A percentile compares a stretch with the other conserved stretches of the same genome.
Conservation (phyloP, 2,888 invertebrate genomes). For the Latrodectus hesperus region DNA sequence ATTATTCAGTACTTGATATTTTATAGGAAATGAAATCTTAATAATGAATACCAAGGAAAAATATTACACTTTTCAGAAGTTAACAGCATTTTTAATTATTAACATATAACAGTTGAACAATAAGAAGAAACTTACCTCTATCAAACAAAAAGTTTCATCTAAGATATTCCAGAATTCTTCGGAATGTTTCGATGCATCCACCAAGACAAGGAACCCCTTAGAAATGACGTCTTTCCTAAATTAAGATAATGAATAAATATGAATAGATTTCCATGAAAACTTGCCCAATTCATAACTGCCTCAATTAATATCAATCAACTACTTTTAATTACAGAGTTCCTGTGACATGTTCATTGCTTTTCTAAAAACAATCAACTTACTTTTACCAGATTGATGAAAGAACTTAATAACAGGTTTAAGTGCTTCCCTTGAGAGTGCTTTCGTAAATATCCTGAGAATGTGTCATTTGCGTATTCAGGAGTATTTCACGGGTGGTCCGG, state of each 20-base stretch:
- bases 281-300: neutral
- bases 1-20: too few relatives aligned
- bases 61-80: too few relatives aligned
- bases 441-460: too few relatives aligned
- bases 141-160: conserved; percentile 74
- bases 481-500: too few relatives aligned
- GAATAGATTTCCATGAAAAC: conserved; percentile 73
- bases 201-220: conserved; percentile 68
- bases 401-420: too few relatives aligned
- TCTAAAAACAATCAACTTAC: neutral
- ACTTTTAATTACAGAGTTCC: conserved; percentile 39
- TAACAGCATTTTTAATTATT: too few relatives aligned
- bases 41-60: too few relatives aligned
- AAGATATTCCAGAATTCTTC: conserved; percentile 74
- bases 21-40: too few relatives aligned
- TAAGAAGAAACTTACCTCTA: conserved; percentile 73
- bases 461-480: too few relatives aligned
- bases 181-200: conserved; percentile 73
- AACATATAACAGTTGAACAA: neutral
- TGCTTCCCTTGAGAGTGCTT: too few relatives aligned
- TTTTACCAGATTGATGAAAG: too few relatives aligned
- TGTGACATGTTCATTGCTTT: conserved; percentile 4
- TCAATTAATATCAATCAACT: conserved; percentile 18
- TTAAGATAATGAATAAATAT: conserved; percentile 56
- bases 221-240: conserved; percentile 70